Percentiles rank a stretch among this genome's conserved stretches.
Evolutionary conservation across 2,797 vertebrate species (phyloP).

Genomic region (Pantherophis alleghaniensis): DNA sequence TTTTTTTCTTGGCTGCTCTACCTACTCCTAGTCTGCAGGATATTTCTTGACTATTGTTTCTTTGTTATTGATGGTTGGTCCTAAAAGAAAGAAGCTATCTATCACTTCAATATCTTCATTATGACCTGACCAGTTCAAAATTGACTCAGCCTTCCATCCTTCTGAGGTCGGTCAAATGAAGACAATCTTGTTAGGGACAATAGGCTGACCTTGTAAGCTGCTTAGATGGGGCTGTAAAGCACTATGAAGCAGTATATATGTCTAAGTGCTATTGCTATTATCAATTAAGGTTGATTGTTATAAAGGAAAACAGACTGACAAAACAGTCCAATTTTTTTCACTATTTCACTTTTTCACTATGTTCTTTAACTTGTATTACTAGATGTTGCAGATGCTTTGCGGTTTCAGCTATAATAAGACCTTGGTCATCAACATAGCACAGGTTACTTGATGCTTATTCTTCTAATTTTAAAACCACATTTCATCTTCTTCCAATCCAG

Average conservation of each 20-base stretch:
- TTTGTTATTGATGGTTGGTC: neutral
- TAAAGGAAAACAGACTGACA: neutral
- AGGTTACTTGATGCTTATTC: neutral
- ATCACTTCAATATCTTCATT: neutral
- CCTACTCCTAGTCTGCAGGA: neutral
- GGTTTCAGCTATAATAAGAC: neutral
- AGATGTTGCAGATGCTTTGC: neutral
- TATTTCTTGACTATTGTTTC: neutral
- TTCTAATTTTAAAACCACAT: neutral
- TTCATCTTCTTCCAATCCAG: neutral
- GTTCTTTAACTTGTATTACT: neutral
- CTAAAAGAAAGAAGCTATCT: neutral
- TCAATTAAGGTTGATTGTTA: neutral
- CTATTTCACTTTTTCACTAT: neutral
- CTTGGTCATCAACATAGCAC: neutral
- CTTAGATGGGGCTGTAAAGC: too few relatives aligned
- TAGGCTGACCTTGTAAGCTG: neutral
- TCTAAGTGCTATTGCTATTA: neutral
- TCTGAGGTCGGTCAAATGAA: neutral
- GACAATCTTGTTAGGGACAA: too few relatives aligned
- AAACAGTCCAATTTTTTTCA: too few relatives aligned
- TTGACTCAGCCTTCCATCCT: neutral
- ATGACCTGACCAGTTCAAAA: neutral
- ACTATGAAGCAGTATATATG: neutral
- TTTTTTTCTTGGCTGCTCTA: neutral